Conservation (phyloP, 2,113 vertebrate species). For the Lipotes vexillifer region DNA sequence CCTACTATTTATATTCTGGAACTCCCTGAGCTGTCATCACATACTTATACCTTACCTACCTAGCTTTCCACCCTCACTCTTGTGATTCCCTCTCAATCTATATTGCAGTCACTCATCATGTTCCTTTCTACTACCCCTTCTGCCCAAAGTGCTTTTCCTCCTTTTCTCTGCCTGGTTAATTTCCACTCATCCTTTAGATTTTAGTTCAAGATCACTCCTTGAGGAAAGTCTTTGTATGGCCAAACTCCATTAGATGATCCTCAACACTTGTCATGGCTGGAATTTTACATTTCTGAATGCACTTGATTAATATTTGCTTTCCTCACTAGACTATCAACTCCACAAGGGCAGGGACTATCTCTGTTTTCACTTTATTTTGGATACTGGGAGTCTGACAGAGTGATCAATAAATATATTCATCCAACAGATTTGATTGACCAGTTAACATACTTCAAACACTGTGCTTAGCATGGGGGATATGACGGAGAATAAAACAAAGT, state of each 20-base stretch:
- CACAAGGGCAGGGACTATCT: background rate
- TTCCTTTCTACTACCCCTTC: background rate
- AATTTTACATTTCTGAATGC: background rate
- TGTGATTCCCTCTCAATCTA: background rate
- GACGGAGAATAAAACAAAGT: background rate
- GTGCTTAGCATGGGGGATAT: background rate
- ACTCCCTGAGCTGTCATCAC: background rate
- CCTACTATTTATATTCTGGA: background rate
- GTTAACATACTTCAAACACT: background rate
- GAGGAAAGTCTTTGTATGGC: background rate
- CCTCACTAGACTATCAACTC: background rate
- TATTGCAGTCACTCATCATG: background rate
- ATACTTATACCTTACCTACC: background rate
- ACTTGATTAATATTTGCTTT: background rate
- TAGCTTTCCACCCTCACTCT: background rate
- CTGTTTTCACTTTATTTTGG: background rate
- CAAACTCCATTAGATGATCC: background rate
- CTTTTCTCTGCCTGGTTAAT: background rate
- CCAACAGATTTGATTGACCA: background rate
- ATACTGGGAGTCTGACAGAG: background rate
- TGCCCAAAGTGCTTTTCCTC: background rate
- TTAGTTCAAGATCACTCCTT: background rate
- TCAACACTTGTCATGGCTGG: background rate
- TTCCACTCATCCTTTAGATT: background rate
- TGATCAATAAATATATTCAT: background rate